Evolutionary conservation across 2,797 vertebrate genomes (phyloP), one percentile per base, ranked within the genome.

Genomic region (Natrix natrix): DNA sequence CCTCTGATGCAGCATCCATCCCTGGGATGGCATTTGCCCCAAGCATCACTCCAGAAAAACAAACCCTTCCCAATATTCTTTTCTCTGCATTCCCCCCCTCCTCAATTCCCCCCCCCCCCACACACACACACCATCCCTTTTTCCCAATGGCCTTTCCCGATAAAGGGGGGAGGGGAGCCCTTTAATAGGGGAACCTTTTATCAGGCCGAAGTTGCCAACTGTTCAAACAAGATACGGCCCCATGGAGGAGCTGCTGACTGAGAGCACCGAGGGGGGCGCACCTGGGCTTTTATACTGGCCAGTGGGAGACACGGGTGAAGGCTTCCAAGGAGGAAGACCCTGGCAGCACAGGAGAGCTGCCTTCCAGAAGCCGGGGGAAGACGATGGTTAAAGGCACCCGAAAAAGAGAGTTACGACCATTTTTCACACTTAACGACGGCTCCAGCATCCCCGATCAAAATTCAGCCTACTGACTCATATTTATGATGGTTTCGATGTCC

Each of bases 211-310:
- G 69, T 89, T 37, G 28, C 92, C 96, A 95, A 94, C 96, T 95
- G 96, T 93, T 94, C 96, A 92, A 93, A 96, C 91, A 93, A 96
- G 97, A 96, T 95, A 92, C 55, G 55, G 55, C 12, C 12, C 55
- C 55, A 13, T 12, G 12, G 13, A 88, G 60, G 2, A 0, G 17
- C 57, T 2, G 5, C 93, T 54, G 90, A 63, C 96, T 86, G 17
- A 43, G 91, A 61, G 83, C 93, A 91, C 43, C 2, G 43, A 43
- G 66, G 63, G 43, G 0, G 5, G 87, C 1, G 61, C 4, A 0
- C 37, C 28, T 92, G 28, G 7, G 2, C 12, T 74, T 8, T n/a
- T 63, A 43, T 89, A 90, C 61, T 8, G 52, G 54, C 28, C 11
- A 1, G 12, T 1, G 5, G 54, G 28, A 55, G 43, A 43, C 16